phyloP scores from a whole-genome alignment of 1,140 invertebrate genomes.

The Bombus breviceps region DNA sequence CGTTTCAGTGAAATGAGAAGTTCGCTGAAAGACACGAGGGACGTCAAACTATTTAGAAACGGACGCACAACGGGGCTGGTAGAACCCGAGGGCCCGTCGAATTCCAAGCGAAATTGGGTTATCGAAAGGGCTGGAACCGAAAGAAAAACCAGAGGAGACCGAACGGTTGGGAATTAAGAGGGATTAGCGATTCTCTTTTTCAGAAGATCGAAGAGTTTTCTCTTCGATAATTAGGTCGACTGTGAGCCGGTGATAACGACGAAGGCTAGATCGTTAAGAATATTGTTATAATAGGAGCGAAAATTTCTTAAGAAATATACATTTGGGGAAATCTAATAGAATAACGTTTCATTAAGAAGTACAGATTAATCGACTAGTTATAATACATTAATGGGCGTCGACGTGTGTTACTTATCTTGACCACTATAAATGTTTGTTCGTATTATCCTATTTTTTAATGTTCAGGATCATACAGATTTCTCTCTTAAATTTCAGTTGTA shows the following conservation, averaged over 20 bases:
- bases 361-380: accelerated
- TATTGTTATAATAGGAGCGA: neutral
- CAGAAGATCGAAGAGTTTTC: neutral
- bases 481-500: too few relatives aligned
- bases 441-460: too few relatives aligned
- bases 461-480: too few relatives aligned
- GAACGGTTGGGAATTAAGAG: conserved; percentile 6
- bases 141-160: neutral
- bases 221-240: neutral
- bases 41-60: neutral
- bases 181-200: conserved; percentile 29
- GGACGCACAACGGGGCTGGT: neutral
- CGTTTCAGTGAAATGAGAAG: neutral
- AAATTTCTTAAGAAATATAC: neutral
- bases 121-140: neutral
- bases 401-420: too few relatives aligned
- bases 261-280: too few relatives aligned
- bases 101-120: conserved; percentile 3
- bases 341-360: neutral
- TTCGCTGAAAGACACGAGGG: neutral
- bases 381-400: too few relatives aligned
- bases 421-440: too few relatives aligned
- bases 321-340: neutral
- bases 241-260: neutral
- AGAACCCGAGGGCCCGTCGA: neutral